Evolutionary conservation across 1,140 invertebrate species (phyloP).

Genomic region (Eupristina koningsbergeri): DNA sequence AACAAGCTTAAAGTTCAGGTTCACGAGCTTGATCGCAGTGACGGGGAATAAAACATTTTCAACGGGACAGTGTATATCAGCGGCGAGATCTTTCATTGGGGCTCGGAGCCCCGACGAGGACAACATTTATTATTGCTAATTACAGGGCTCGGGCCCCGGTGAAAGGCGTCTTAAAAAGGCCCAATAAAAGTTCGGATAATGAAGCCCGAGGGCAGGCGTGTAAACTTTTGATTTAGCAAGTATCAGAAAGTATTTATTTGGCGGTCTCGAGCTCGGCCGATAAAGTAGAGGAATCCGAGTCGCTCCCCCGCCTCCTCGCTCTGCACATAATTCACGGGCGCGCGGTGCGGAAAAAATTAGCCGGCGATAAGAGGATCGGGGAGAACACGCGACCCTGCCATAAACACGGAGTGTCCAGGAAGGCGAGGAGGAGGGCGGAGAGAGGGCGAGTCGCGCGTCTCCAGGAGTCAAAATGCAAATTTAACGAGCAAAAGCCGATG

Average conservation of each 20-base stretch:
- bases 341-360: background rate
- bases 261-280: conserved; percentile 6
- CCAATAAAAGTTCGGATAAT: too few relatives aligned
- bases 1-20: background rate
- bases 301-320: background rate
- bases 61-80: background rate
- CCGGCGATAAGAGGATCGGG: background rate
- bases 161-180: too few relatives aligned
- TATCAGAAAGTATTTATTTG: background rate
- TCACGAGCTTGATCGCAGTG: background rate
- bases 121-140: background rate
- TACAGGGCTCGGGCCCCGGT: background rate
- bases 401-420: background rate
- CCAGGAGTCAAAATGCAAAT: conserved; percentile 42
- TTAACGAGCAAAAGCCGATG: conserved; percentile 45
- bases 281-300: background rate
- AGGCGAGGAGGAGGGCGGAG: too few relatives aligned
- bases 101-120: too few relatives aligned
- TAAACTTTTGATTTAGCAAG: conserved; percentile 9
- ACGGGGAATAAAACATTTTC: background rate
- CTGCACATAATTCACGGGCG: background rate
- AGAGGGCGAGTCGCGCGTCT: background rate
- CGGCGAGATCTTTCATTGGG: background rate
- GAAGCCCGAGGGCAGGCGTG: background rate
- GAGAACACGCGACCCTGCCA: background rate